phyloP scores from a whole-genome alignment of 2,888 invertebrate species.

The Lysandra coridon region DNA sequence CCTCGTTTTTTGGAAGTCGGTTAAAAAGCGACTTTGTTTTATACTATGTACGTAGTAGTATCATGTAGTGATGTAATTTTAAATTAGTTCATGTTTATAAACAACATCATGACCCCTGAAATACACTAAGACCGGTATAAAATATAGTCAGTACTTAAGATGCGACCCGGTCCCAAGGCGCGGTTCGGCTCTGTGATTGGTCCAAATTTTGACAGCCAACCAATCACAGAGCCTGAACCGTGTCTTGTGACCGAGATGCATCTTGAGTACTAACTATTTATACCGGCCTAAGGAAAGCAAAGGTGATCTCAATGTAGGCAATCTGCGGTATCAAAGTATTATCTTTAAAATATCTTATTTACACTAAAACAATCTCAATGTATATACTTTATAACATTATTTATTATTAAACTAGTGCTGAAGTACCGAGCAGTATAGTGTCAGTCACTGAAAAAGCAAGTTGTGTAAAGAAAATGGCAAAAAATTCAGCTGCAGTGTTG shows the following conservation, averaged over 20 bases:
- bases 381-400: not conserved
- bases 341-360: not conserved
- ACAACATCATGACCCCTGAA: not conserved
- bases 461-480: slow-evolving; percentile 45
- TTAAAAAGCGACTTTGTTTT: too few relatives aligned
- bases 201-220: too few relatives aligned
- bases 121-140: too few relatives aligned
- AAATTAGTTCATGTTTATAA: not conserved
- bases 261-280: too few relatives aligned
- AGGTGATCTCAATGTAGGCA: not conserved
- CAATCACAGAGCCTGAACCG: too few relatives aligned
- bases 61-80: not conserved
- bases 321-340: not conserved
- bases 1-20: too few relatives aligned
- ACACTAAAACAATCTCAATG: not conserved
- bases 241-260: too few relatives aligned
- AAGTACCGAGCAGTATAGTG: not conserved
- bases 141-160: too few relatives aligned
- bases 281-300: not conserved
- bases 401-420: not conserved
- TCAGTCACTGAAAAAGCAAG: not conserved
- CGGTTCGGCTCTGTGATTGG: too few relatives aligned
- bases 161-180: too few relatives aligned
- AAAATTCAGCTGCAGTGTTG: slow-evolving; percentile 85
- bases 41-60: too few relatives aligned